Conservation (phyloP, 1,140 invertebrate genomes). For the Ridgeia piscesae region DNA sequence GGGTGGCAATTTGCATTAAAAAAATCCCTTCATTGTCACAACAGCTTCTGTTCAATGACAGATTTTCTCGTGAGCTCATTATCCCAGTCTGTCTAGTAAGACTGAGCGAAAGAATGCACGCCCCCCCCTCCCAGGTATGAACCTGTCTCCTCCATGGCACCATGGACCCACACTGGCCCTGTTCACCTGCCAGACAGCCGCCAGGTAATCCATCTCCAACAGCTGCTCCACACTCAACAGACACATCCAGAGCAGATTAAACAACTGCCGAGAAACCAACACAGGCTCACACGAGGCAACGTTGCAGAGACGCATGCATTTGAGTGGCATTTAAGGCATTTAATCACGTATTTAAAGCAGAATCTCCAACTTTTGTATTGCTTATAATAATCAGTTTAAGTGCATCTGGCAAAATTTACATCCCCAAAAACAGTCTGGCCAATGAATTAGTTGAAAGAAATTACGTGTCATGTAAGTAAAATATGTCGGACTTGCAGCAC, state of each 20-base stretch:
- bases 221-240: background rate
- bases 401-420: too few relatives aligned
- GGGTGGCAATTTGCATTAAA: too few relatives aligned
- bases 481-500: too few relatives aligned
- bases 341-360: background rate
- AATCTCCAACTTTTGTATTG: background rate
- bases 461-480: too few relatives aligned
- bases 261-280: background rate
- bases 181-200: background rate
- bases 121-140: background rate
- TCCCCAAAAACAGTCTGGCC: too few relatives aligned
- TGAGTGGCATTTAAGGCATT: background rate
- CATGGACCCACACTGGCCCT: too few relatives aligned
- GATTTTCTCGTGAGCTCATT: too few relatives aligned
- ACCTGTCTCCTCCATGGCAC: background rate
- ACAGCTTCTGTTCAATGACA: too few relatives aligned
- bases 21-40: too few relatives aligned
- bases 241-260: background rate
- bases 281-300: background rate
- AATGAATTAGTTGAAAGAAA: too few relatives aligned
- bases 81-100: background rate
- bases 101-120: background rate
- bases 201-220: background rate
- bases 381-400: too few relatives aligned
- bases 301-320: background rate